Conservation (phyloP, 2,113 vertebrate species). For the Alaudala cheleensis region DNA sequence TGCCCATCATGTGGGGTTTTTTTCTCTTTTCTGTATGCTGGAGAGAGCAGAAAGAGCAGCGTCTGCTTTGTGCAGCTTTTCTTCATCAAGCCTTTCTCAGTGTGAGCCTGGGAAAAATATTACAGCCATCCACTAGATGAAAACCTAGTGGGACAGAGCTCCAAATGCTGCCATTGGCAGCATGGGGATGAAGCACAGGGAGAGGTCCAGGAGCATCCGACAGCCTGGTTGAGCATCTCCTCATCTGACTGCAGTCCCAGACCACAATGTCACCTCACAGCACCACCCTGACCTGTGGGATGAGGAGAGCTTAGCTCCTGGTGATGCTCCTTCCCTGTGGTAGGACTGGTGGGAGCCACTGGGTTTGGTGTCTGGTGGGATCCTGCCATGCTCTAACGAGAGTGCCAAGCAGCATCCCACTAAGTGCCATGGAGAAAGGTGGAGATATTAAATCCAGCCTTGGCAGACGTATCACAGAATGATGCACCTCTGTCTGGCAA, state of each 20-base stretch:
- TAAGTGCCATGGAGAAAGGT: not conserved
- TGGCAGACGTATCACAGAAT: rapidly evolving
- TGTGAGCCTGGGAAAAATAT: not conserved
- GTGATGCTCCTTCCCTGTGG: not conserved
- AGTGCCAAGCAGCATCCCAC: not conserved
- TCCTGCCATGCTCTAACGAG: rapidly evolving
- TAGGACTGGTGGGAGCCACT: not conserved
- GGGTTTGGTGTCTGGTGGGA: not conserved
- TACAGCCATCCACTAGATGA: not conserved
- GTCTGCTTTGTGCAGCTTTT: not conserved
- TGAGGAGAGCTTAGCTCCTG: not conserved
- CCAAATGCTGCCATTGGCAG: not conserved
- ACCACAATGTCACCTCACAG: rapidly evolving
- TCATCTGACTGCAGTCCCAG: not conserved
- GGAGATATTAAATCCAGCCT: not conserved
- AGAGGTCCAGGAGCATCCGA: not conserved
- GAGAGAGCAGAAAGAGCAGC: not conserved
- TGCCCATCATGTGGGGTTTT: not conserved
- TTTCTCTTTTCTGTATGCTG: not conserved
- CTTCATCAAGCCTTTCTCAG: not conserved
- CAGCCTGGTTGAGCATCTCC: not conserved
- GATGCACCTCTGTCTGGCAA: not conserved
- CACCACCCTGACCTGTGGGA: rapidly evolving
- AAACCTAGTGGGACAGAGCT: not conserved
- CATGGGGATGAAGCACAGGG: not conserved